Base-by-base conservation (phyloP, 92 coral and sea anemone genomes). In the Bergia sp. region DNA sequence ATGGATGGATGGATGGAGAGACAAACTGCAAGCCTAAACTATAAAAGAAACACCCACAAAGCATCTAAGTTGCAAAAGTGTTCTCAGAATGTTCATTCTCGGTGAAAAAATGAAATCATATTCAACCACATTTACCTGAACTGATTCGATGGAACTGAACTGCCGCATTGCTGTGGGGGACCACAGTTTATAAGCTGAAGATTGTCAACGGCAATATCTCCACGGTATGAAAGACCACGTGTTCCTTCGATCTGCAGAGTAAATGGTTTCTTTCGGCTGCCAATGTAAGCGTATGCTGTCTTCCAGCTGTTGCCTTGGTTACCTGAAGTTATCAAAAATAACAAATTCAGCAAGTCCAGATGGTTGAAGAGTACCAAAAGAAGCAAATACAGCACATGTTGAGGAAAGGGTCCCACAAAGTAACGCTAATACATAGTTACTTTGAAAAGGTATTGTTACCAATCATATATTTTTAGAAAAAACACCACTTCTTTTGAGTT, bases 151-250 rank as follows among this genome's bases (percentile, higher is more conserved):
- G 44, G 47, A 1, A 89, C 57, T 72, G 89, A 43, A 13, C 90
- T 89, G 21, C 41, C 71, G 58, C 99, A 95, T 16, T 37, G 53
- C 2, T 86, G 82, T 4, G 93, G 96, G 67, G 50, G 82, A 1
- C 71, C 76, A 76, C 98, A 97, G 74, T 83, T 64, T 73, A 77
- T 85, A 93, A 97, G 88, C 64, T 80, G 82, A 37, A 97, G 86
- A 20, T 94, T 90, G 84, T 97, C 99, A 50, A 97, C 81, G n/a
- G 98, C 98, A 23, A 97, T 94, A 79, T 97, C 99, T 37, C 99
- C 99, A 47, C 81, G 87, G 82, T 53, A 97, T 2, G 98, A 94
- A 1, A 90, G 87, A 55, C 94, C 94, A n/a, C 98, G 99, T 5
- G 85, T 81, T 82, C 90, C 98, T 80, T 95, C 96, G 76, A 97